Conservation (phyloP, 2,797 vertebrate species). For the Intellagama lesueurii region DNA sequence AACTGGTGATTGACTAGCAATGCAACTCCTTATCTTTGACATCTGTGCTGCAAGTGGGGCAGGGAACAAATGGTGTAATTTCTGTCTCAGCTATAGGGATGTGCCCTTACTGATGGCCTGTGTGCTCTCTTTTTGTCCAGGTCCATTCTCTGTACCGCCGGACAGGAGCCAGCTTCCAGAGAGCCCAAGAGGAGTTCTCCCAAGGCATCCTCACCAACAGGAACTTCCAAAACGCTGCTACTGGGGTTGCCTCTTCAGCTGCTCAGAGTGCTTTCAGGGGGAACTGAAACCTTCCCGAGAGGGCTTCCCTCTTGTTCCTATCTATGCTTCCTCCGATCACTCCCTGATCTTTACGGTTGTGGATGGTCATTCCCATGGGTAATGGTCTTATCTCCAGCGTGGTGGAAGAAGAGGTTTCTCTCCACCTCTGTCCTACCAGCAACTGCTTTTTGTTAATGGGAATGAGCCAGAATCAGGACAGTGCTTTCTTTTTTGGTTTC, state of each 20-base stretch:
- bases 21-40: neutral
- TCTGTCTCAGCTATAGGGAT: neutral
- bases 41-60: neutral
- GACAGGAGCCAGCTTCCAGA: constrained; percentile 95
- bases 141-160: constrained; percentile 92
- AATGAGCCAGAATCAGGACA: constrained; percentile 43
- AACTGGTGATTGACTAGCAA: neutral
- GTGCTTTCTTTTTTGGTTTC: neutral
- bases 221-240: constrained; percentile 84
- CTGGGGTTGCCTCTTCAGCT: constrained; percentile 82
- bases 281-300: constrained; percentile 66
- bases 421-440: constrained; percentile 28
- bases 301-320: constrained; percentile 5
- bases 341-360: neutral
- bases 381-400: constrained; percentile 54
- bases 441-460: constrained; percentile 39
- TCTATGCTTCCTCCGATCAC: constrained; percentile 45
- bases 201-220: constrained; percentile 91
- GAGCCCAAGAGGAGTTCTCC: constrained; percentile 97
- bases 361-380: constrained; percentile 52
- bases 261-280: constrained; percentile 86
- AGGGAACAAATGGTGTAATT: too few relatives aligned
- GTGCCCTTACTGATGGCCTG: neutral
- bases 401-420: constrained; percentile 30
- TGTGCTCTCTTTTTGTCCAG: constrained; percentile 67